phyloP scores from a whole-genome alignment of 2,113 vertebrate species.

The Lophotis ruficrista region DNA sequence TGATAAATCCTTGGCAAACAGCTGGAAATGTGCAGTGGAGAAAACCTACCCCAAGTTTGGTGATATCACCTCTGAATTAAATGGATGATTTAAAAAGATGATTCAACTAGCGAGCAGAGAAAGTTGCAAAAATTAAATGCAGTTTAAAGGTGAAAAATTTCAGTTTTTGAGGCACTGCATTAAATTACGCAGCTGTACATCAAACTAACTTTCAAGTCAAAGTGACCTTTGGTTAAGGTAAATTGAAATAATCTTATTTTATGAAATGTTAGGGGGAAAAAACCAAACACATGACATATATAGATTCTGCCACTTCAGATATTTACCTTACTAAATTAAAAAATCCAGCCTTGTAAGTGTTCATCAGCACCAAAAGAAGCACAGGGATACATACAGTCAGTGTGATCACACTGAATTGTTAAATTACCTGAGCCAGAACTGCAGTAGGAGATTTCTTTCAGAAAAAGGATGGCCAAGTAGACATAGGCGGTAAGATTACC shows the following conservation, averaged over 20 bases:
- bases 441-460: conserved; percentile 5
- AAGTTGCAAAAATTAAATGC: neutral
- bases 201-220: conserved; percentile 21
- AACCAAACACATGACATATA: neutral
- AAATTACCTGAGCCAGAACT: conserved; percentile 1
- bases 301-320: neutral
- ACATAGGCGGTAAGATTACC: conserved; percentile 60
- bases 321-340: neutral
- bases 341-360: neutral
- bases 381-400: neutral
- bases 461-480: conserved; percentile 54
- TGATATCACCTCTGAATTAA: neutral
- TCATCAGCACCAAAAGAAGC: conserved; percentile 14
- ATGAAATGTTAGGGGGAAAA: neutral
- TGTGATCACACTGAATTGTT: neutral
- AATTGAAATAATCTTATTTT: neutral
- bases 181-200: conserved; percentile 10
- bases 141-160: neutral
- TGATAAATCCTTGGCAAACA: neutral
- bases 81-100: neutral
- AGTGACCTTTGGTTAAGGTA: conserved; percentile 27
- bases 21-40: neutral
- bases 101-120: neutral
- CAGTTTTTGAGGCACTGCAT: neutral
- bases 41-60: neutral